Conservation (phyloP, 2,113 vertebrate species). For the Fulica atra region DNA sequence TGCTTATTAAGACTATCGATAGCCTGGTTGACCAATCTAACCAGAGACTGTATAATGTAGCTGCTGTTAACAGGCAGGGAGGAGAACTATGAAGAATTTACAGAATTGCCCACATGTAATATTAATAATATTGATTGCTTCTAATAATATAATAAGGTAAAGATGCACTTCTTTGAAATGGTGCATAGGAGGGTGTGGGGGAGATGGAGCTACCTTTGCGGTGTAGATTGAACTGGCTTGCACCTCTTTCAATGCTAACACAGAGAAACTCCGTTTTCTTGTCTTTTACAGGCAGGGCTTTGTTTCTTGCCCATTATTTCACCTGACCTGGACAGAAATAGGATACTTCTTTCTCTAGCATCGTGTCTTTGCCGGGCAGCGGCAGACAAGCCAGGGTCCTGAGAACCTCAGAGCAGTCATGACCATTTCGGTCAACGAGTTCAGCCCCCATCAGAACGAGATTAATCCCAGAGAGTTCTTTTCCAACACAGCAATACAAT, state of each 20-base stretch:
- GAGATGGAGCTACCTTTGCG: not conserved
- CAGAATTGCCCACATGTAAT: constrained; percentile 74
- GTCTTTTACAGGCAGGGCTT: not conserved
- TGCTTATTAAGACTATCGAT: constrained; percentile 78
- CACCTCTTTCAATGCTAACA: not conserved
- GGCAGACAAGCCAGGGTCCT: not conserved
- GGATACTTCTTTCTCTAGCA: constrained; percentile 11
- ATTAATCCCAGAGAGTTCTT: not conserved
- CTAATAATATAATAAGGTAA: constrained; percentile 74
- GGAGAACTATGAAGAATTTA: constrained; percentile 58
- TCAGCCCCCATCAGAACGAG: not conserved
- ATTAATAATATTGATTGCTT: constrained; percentile 79
- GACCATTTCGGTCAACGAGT: not conserved
- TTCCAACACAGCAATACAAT: not conserved
- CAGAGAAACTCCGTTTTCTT: not conserved
- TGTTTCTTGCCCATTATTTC: not conserved
- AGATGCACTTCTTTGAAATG: constrained; percentile 39
- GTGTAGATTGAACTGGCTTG: not conserved
- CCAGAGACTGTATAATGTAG: constrained; percentile 68
- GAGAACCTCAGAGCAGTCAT: not conserved
- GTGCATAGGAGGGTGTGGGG: not conserved
- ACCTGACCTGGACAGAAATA: not conserved
- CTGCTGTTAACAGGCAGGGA: constrained; percentile 54
- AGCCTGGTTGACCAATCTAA: constrained; percentile 76
- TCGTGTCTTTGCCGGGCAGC: not conserved